Percentiles rank a stretch among this genome's conserved stretches.
These are phyloP conservation scores for Ceratina australensis DNA, from an alignment of 1,140 invertebrate species.

Conservation along the genomic window DNA sequence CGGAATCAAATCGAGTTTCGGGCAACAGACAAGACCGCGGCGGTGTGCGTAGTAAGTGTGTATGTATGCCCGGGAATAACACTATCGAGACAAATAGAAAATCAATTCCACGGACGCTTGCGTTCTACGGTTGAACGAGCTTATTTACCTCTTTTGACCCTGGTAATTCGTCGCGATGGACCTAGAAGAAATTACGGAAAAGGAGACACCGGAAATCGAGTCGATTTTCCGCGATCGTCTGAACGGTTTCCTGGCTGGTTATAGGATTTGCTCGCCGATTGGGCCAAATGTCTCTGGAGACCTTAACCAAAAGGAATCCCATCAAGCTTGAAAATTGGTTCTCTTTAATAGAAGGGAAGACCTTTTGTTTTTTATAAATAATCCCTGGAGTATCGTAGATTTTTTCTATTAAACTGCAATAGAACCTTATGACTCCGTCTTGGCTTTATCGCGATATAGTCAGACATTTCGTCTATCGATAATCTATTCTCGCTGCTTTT, in stretches of 20 bases:
- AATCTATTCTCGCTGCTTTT: slow-evolving; percentile 1
- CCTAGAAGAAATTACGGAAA: slow-evolving; percentile 35
- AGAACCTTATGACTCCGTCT: too few relatives aligned
- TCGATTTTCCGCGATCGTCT: slow-evolving; percentile 34
- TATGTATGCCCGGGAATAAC: slow-evolving; percentile 2
- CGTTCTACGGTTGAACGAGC: slow-evolving; percentile 20
- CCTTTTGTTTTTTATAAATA: too few relatives aligned
- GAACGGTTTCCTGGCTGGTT: slow-evolving; percentile 23
- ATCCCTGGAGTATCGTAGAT: too few relatives aligned
- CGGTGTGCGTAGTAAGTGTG: not conserved
- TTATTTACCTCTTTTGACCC: slow-evolving; percentile 46
- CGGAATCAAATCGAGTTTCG: not conserved
- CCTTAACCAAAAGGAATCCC: not conserved
- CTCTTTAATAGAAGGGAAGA: not conserved
- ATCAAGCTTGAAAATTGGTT: not conserved
- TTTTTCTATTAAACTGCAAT: too few relatives aligned
- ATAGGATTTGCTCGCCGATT: not conserved
- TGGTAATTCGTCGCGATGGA: slow-evolving; percentile 20
- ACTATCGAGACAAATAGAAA: slow-evolving; percentile 56
- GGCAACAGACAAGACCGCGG: not conserved
- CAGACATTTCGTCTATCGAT: slow-evolving; percentile 20
- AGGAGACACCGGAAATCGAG: slow-evolving; percentile 33
- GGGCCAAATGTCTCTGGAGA: not conserved
- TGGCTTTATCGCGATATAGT: too few relatives aligned
- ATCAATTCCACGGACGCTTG: slow-evolving; percentile 53